phyloP scores from a whole-genome alignment of 2,797 vertebrate genomes.

The Orestias chungarensis region DNA sequence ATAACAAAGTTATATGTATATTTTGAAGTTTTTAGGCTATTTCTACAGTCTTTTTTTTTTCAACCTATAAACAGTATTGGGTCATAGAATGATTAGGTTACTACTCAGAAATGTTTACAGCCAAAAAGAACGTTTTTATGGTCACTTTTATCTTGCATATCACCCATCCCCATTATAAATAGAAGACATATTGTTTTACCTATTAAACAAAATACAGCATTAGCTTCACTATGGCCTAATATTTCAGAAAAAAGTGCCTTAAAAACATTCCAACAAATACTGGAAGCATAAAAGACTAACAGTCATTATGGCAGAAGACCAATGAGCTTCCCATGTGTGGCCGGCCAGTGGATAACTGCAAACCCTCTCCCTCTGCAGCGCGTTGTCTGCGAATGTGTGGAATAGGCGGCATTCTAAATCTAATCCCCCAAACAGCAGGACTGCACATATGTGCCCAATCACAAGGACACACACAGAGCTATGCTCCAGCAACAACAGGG shows the following conservation, averaged over 20 bases:
- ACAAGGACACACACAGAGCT: slow-evolving; percentile 18
- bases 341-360: slow-evolving; percentile 1
- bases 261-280: not conserved
- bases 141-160: not conserved
- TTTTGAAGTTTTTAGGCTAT: slow-evolving; percentile 10
- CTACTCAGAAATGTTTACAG: too few relatives aligned
- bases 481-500: slow-evolving; percentile 12
- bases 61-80: not conserved
- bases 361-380: slow-evolving; percentile 23
- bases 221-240: not conserved
- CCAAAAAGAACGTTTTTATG: not conserved
- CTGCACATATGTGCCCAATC: slow-evolving; percentile 37
- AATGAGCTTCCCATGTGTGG: not conserved
- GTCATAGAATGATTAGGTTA: too few relatives aligned
- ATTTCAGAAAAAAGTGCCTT: not conserved
- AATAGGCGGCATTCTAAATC: slow-evolving; percentile 32
- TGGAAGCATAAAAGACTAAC: not conserved
- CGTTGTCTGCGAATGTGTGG: slow-evolving; percentile 1
- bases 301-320: not conserved
- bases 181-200: not conserved
- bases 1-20: too few relatives aligned
- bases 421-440: slow-evolving; percentile 46
- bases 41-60: not conserved
- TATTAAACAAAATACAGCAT: not conserved
- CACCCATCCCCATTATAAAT: not conserved